Evolutionary conservation across 1,140 invertebrate species (phyloP), one percentile per base, ranked within the genome.

Genomic region (Trialeurodes vaporariorum): DNA sequence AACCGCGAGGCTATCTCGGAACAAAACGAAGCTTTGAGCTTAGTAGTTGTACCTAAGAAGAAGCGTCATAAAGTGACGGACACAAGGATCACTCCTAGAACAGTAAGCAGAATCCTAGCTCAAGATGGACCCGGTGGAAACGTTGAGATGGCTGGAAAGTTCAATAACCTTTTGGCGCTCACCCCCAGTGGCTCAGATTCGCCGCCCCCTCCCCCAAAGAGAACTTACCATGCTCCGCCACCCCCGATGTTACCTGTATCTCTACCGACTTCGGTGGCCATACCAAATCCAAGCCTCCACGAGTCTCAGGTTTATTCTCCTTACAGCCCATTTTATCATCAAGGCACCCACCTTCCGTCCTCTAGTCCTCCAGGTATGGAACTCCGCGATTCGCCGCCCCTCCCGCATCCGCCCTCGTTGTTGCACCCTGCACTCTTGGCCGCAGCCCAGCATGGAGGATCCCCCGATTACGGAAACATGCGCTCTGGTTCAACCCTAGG

Each of bases 51-150:
- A 25, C 92, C 93, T 0, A 96, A 96, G 80, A 95, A 94, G 81
- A 97, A 96, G 81, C 83, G 94, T 23, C 94, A 97, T 77, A 98
- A 98, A 87, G 91, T 98, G 67, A 98, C 94, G 21, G 94, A 98
- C 77, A 96, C 94, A 59, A 84, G 95, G 69, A 92, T 98, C 67
- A 96, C 94, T 12, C 94, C 94, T 2, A 83, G 92, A 67, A 93
- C 92, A 49, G 91, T 94, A 12, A 92, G 89, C 75, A 84, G 92
- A 69, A 90, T 94, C 68, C 78, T 94, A 67, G 90, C 90, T 66
- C 89, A 88, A 76, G 90, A 92, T 71, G 87, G 87, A 24, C 83
- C 85, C 11, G 77, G 75, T 65, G 69, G 67, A 61, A 69, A 59
- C 25, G 34, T 64, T n/a, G 69, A 65, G 59, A 61, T 58, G 25